Evolutionary conservation across 2,888 invertebrate genomes (phyloP), one percentile per base, ranked within the genome.

Genomic region (Lithophane leautieri): DNA sequence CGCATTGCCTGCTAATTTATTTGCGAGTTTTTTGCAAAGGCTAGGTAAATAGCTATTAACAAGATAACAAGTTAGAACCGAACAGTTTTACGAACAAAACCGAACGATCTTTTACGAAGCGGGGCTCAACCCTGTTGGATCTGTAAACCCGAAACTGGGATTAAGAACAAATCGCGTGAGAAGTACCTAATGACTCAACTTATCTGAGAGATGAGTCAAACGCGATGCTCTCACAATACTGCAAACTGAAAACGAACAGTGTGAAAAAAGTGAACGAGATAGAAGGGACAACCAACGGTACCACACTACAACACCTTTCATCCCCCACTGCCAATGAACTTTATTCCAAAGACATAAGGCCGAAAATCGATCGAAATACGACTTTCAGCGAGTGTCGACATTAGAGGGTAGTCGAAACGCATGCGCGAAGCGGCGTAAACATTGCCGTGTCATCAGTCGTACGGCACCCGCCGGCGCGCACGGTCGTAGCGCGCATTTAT

Each of bases 391-490:
- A 80, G 44, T 40, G 70, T 78, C 60, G 68, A 66, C 66, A 73
- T 62, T 61, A 65, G 93, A 92, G 93, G 94, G 94, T 94, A 93
- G 93, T 88, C 70, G 85, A 67, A 73, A 89, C 95, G 95, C 95
- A 92, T 93, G 95, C 95, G 94, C 89, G 89, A 52, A 73, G 78
- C 86, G 91, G 90, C 92, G 94, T 95, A 95, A 95, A 95, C 95
- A 95, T 89, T 87, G 91, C 89, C 89, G 78, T 85, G 83, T 86
- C 88, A 88, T 88, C 92, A 94, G 95, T 95, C 89, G 91, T 90
- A 89, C 89, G 92, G 90, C 92, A 92, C 83, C 89, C 84, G 88
- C 80, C 90, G 92, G 89, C 90, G 92, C 88, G 89, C 80, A 78
- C 77, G 86, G 88, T 89, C 85, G 82, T 84, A 73, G 82, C 82